phyloP scores from a whole-genome alignment of 2,888 invertebrate genomes.

The Auanema freiburgensis region DNA sequence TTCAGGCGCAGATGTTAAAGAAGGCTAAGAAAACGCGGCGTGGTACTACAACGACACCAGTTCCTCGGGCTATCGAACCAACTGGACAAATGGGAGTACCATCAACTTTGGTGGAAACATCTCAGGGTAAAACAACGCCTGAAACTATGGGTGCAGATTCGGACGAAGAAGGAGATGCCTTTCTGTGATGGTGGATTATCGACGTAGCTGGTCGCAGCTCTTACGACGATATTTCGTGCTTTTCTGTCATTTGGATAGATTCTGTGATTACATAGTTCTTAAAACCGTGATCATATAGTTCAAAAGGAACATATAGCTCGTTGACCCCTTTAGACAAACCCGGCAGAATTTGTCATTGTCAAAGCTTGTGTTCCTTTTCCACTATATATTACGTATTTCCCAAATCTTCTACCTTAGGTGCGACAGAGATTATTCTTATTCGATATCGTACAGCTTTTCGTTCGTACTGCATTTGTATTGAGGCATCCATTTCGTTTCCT shows the following conservation, averaged over 20 bases:
- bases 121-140: slow-evolving; percentile 56
- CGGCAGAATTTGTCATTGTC: too few species aligned
- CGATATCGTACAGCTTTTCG: too few species aligned
- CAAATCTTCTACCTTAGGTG: too few species aligned
- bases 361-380: too few species aligned
- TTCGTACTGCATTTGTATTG: too few species aligned
- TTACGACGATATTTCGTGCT: background rate
- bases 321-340: too few species aligned
- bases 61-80: slow-evolving; percentile 49
- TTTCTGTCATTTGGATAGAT: background rate
- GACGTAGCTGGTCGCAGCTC: background rate
- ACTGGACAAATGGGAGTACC: slow-evolving; percentile 44
- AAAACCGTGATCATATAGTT: too few species aligned
- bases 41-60: slow-evolving; percentile 43
- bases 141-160: slow-evolving; percentile 52
- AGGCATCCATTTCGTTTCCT: too few species aligned
- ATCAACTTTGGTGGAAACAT: slow-evolving; percentile 34
- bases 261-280: too few species aligned
- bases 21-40: slow-evolving; percentile 77
- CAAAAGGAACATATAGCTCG: too few species aligned
- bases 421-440: too few species aligned
- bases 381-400: too few species aligned
- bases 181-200: slow-evolving; percentile 34
- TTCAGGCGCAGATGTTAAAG: slow-evolving; percentile 98
- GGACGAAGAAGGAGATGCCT: slow-evolving; percentile 58